A percentile compares a stretch with the other conserved stretches of the same genome.
These are phyloP conservation scores for Tupiocoris notatus DNA, from an alignment of 2,888 invertebrate species.

Conservation along the genomic window DNA sequence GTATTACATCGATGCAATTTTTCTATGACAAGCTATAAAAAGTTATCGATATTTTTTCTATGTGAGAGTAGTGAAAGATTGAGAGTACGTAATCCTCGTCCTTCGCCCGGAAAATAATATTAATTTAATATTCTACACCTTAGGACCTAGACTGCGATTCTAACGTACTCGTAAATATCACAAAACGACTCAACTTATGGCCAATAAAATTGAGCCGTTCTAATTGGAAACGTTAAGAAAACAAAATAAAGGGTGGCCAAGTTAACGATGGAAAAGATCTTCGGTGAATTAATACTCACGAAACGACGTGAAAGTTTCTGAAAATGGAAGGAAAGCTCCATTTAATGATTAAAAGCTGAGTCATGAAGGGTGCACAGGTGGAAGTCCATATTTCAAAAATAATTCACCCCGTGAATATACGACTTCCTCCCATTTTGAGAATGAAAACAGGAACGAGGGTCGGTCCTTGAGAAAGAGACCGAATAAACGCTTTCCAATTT, in stretches of 20 bases:
- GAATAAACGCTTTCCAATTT: neutral
- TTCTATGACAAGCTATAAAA: too few species aligned
- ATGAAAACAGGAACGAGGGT: conserved; percentile 4
- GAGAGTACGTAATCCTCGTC: too few species aligned
- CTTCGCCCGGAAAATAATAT: too few species aligned
- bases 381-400: conserved; percentile 24
- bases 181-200: neutral
- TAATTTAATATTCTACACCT: too few species aligned
- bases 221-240: conserved; percentile 23
- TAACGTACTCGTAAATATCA: too few species aligned
- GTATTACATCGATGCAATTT: too few species aligned
- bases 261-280: neutral
- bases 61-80: too few species aligned
- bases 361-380: conserved; percentile 19
- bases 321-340: conserved; percentile 11
- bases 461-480: neutral
- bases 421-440: neutral
- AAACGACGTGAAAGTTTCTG: neutral
- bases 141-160: too few species aligned
- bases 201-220: conserved; percentile 19
- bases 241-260: too few species aligned
- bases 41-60: too few species aligned
- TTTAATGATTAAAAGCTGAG: conserved; percentile 26
- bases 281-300: neutral
- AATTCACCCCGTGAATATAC: conserved; percentile 1